Evolutionary conservation across 2,797 vertebrate genomes (phyloP), one percentile per base, ranked within the genome.

Genomic region (Eidolon dupreanum): DNA sequence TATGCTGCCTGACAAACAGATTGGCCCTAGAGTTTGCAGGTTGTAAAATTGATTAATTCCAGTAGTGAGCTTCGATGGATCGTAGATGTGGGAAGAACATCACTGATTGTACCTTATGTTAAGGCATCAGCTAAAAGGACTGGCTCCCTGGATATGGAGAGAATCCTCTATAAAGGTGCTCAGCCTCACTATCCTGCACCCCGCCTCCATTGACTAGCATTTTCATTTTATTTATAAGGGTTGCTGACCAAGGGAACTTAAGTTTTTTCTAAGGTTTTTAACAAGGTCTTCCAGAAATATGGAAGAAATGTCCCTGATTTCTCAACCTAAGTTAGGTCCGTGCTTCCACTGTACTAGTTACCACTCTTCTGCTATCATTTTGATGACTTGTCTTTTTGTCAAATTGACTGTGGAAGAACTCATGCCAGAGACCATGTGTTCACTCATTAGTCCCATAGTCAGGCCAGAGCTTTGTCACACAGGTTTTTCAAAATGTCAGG

Each of bases 361-460:
- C 22, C 38, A 26, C 63, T 77, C n/a, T 75, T 82, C 33, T 36
- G 15, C 3, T 46, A 11, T 19, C 43, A 31, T 70, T 87, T 49
- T 28, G 59, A 41, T 38, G 57, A 38, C n/a, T 71, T 79, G 15
- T 36, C 28, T 83, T 82, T 36, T 68, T 36, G 20, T 81, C 46
- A 38, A 66, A 65, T 22, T 55, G 46, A 57, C 28, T 31, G 1
- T 10, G 28, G 41, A 36, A 68, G 15, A 46, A 38, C 1, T 19
- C 17, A 33, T 5, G 5, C n/a, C 36, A 33, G 15, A 53, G n/a
- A 33, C 6, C 63, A 41, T 4, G 38, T 1, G 5, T 51, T n/a
- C 9, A 13, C 31, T 73, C 24, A 4, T 8, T 4, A 24, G 5
- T 22, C 16, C 11, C 15, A 1, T 0, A 17, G 8, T 11, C 28